Evolutionary conservation across 2,113 vertebrate genomes (phyloP).

Genomic region (Pampusana beccarii): DNA sequence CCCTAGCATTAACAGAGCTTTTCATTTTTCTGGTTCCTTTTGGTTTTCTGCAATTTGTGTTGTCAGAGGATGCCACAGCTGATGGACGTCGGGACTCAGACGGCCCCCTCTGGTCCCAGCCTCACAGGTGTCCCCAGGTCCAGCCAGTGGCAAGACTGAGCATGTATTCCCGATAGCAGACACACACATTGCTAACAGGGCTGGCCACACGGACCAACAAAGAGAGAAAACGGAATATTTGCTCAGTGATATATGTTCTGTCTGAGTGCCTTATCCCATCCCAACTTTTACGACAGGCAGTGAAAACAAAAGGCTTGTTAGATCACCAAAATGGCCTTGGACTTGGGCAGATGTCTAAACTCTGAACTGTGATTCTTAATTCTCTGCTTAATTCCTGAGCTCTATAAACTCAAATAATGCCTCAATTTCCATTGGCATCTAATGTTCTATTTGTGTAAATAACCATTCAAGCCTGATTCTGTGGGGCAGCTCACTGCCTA

Average conservation of each 20-base stretch:
- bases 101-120: neutral
- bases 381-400: neutral
- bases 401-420: neutral
- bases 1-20: neutral
- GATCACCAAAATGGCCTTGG: neutral
- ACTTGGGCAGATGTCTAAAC: neutral
- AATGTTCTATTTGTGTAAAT: neutral
- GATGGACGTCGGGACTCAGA: neutral
- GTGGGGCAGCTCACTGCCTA: neutral
- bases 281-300: neutral
- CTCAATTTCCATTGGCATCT: neutral
- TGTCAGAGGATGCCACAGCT: neutral
- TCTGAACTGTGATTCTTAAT: neutral
- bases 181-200: neutral
- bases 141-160: neutral
- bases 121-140: neutral
- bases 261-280: neutral
- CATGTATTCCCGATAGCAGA: neutral
- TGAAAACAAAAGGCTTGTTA: neutral
- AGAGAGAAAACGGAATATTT: neutral
- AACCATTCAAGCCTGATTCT: neutral
- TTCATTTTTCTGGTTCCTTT: neutral
- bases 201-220: neutral
- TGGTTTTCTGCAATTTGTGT: neutral
- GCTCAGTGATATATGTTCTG: neutral